Base-by-base conservation (phyloP, 2,113 vertebrate genomes). In the Potamarius usumacintae region DNA sequence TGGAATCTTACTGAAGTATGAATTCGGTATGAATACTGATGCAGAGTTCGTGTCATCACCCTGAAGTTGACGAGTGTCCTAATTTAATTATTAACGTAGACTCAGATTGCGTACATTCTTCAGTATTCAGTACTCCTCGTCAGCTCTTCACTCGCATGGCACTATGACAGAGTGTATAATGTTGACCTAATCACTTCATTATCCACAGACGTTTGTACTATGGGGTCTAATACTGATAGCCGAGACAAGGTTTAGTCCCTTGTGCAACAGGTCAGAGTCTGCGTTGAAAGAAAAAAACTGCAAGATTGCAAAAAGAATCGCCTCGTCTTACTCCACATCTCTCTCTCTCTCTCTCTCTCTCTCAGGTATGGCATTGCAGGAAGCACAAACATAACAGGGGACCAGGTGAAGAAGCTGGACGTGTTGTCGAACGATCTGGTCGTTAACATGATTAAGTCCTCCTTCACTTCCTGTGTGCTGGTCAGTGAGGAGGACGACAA, bases 391-490 rank as follows among this genome's bases (percentile, higher is more conserved):
- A 97, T 99, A 90, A 99, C 98, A 0, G 98, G 98, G 8, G 98
- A 99, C 87, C 97, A 99, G 90, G 98, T 99, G 7, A 99, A 99
- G 95, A 99, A 99, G 90, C 87, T 99, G 92, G 98, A 99, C 50
- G 89, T 99, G 83, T 96, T 99, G 87, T 98, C 98, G 92, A 99
- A 99, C 63, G 97, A 99, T 90, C 92, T 99, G 92, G 97, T 99
- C 86, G 92, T 98, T 87, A 99, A 99, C 92, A 97, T 99, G 97
- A 94, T 99, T 55, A 99, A 97, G 92, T 97, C 98, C 0, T 99
- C 98, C 67, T 99, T 98, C 93, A 93, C 96, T 85, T 95, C 97
- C 4, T 99, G 98, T 27, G 95, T 99, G 79, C 95, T 99, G 0
- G 98, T 99, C 82, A 98, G 98, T 0, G 98, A 99, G 94, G 98